These are phyloP conservation scores for Ephestia elutella DNA, from an alignment of 1,140 invertebrate species.

Conservation along the genomic window DNA sequence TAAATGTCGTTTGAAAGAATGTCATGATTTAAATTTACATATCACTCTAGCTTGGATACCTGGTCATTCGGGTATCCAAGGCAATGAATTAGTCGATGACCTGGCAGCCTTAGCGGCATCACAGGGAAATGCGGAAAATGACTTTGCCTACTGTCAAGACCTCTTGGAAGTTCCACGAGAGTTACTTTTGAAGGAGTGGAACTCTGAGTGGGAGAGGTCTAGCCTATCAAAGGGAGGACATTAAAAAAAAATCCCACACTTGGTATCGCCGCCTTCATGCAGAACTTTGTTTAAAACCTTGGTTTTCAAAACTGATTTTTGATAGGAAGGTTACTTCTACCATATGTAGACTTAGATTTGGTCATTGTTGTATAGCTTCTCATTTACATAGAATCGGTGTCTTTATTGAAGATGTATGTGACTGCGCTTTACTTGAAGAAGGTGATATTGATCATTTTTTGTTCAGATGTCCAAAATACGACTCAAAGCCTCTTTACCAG, in stretches of 20 bases:
- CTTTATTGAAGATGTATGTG: not conserved
- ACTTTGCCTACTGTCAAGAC: too few species aligned
- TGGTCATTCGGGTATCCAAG: too few species aligned
- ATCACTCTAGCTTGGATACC: too few species aligned
- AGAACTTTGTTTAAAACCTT: not conserved
- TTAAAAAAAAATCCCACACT: too few species aligned
- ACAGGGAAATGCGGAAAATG: too few species aligned
- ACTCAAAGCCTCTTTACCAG: too few species aligned
- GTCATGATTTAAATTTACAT: too few species aligned
- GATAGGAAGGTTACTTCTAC: not conserved
- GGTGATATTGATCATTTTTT: not conserved
- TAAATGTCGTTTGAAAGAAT: too few species aligned
- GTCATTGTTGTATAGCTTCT: not conserved
- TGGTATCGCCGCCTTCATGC: not conserved
- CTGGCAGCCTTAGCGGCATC: too few species aligned
- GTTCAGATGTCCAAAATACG: not conserved
- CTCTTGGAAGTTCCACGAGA: too few species aligned
- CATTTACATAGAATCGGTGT: not conserved
- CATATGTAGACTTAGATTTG: not conserved
- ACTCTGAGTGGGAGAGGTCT: not conserved
- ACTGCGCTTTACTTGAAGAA: not conserved
- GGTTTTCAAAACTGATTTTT: not conserved
- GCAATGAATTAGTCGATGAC: too few species aligned
- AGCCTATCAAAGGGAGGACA: not conserved
- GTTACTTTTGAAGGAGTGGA: not conserved